Evolutionary conservation across 2,888 invertebrate species (phyloP).

Genomic region (Adelphocoris suturalis): DNA sequence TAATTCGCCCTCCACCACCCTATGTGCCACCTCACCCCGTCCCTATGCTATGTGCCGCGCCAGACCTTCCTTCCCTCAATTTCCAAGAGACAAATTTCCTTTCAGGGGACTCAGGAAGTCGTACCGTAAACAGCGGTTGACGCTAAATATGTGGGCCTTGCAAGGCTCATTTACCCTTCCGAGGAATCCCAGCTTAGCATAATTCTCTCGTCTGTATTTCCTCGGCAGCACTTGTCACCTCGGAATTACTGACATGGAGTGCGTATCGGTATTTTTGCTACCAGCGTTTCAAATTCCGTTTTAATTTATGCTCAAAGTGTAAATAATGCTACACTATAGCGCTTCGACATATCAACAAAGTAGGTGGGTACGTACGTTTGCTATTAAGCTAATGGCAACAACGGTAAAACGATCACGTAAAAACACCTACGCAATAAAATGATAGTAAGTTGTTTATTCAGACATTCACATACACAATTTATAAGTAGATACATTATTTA

Average conservation of each 20-base stretch:
- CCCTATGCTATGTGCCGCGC: not conserved
- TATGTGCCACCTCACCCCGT: not conserved
- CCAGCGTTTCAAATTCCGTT: not conserved
- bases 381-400: no score
- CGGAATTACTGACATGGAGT: conserved; percentile 50
- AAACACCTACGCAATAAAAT: no score
- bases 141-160: conserved; percentile 71
- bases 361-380: no score
- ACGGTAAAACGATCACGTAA: no score
- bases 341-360: no score
- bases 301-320: not conserved
- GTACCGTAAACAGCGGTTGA: conserved; percentile 72
- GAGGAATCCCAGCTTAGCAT: conserved; percentile 67
- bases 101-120: conserved; percentile 70
- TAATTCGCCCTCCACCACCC: conserved; percentile 58
- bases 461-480: no score
- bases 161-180: conserved; percentile 67
- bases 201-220: conserved; percentile 71
- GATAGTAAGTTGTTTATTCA: no score
- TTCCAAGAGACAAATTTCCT: conserved; percentile 69
- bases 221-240: conserved; percentile 69
- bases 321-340: not conserved
- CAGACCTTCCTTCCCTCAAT: conserved; percentile 10
- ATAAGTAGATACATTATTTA: no score
- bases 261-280: conserved; percentile 1